Evolutionary conservation across 2,113 vertebrate genomes (phyloP).

Genomic region (Petroica traversi): DNA sequence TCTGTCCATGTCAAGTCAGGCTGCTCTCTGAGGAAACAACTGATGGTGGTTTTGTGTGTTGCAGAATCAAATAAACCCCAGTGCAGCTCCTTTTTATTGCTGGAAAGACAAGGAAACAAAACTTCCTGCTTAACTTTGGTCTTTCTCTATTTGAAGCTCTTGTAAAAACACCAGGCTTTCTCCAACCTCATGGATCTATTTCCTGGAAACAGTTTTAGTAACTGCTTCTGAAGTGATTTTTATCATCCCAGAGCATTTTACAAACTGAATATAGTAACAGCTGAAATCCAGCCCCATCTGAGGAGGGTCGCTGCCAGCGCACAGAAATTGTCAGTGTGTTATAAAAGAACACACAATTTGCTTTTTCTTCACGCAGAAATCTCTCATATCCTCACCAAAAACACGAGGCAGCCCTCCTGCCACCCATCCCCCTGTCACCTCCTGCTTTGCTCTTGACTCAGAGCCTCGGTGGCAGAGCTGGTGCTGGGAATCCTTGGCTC

Average conservation of each 20-base stretch:
- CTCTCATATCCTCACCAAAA: background rate
- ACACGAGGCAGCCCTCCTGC: rapidly evolving
- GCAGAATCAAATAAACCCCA: background rate
- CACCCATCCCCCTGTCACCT: background rate
- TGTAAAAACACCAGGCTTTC: background rate
- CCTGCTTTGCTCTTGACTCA: rapidly evolving
- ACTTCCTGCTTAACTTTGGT: background rate
- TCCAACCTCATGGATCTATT: background rate
- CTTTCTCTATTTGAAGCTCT: background rate
- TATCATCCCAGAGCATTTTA: conserved; percentile 19
- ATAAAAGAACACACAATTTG: background rate
- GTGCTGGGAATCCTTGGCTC: background rate
- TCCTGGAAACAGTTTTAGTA: conserved; percentile 12
- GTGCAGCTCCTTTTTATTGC: background rate
- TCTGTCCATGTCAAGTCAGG: background rate
- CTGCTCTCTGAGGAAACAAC: background rate
- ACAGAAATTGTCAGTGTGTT: background rate
- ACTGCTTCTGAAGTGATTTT: conserved; percentile 26
- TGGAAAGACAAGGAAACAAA: background rate
- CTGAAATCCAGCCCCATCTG: background rate
- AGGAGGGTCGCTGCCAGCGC: background rate
- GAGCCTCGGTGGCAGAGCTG: background rate
- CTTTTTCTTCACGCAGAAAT: background rate
- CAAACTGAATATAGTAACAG: conserved; percentile 22
- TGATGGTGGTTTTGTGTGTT: background rate